phyloP scores from a whole-genome alignment of 2,797 vertebrate species.

The Cephalopachus bancanus region DNA sequence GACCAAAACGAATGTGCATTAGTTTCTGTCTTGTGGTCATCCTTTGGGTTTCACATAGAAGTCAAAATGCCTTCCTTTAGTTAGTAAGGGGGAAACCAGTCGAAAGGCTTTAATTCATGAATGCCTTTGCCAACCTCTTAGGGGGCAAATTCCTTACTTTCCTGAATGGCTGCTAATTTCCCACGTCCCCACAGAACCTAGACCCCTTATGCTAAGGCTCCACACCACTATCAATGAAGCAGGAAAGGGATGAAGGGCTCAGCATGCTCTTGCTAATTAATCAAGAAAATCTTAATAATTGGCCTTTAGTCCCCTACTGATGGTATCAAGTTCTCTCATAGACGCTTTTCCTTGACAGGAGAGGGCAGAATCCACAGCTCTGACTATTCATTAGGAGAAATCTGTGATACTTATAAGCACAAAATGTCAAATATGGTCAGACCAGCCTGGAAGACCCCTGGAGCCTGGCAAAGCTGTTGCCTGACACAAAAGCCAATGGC shows the following conservation, averaged over 20 bases:
- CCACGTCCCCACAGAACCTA: background rate
- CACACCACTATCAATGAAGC: background rate
- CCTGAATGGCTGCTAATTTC: constrained; percentile 39
- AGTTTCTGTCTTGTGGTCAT: constrained; percentile 18
- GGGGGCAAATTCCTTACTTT: constrained; percentile 13
- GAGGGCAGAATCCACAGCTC: background rate
- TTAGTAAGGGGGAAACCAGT: background rate
- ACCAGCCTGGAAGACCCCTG: background rate
- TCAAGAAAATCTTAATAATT: constrained; percentile 63
- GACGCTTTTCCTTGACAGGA: constrained; percentile 3
- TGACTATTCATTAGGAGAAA: constrained; percentile 19
- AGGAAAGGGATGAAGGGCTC: constrained; percentile 36
- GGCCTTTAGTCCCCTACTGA: constrained; percentile 7
- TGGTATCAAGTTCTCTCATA: background rate
- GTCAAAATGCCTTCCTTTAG: background rate
- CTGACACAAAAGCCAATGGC: background rate
- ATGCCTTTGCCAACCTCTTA: background rate
- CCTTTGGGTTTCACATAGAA: background rate
- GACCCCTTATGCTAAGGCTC: background rate
- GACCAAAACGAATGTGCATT: constrained; percentile 8
- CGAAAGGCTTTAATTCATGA: background rate
- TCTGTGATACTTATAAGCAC: background rate
- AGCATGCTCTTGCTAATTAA: constrained; percentile 70
- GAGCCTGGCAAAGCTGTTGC: background rate
- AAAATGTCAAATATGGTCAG: background rate